These are phyloP conservation scores for Merodon equestris DNA, from an alignment of 2,888 invertebrate genomes.

Conservation along the genomic window DNA sequence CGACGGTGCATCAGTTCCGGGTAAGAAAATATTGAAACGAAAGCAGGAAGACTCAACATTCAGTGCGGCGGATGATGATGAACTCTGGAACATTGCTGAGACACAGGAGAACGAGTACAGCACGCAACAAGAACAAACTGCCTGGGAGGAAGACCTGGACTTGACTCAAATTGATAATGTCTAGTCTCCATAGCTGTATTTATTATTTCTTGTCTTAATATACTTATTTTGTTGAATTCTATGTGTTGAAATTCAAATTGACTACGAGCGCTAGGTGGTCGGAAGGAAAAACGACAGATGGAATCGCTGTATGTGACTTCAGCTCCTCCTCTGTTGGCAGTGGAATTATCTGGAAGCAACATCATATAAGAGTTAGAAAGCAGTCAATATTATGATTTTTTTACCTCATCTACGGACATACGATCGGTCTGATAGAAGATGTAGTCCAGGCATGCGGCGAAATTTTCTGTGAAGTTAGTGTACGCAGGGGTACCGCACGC, in stretches of 20 bases:
- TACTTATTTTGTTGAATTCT: conserved; percentile 1
- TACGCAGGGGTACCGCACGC: conserved; percentile 91
- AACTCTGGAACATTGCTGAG: conserved; percentile 77
- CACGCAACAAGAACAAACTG: conserved; percentile 73
- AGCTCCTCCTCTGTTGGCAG: conserved; percentile 90
- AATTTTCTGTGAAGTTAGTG: conserved; percentile 91
- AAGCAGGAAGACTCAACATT: conserved; percentile 70
- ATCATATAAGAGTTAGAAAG: neutral
- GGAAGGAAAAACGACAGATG: conserved; percentile 93
- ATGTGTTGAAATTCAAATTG: conserved; percentile 82
- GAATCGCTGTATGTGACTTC: conserved; percentile 86
- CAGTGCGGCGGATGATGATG: conserved; percentile 76
- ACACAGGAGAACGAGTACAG: conserved; percentile 73
- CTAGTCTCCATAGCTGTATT: conserved; percentile 16
- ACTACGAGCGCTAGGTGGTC: conserved; percentile 94
- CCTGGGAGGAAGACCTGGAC: conserved; percentile 76
- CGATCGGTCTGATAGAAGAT: conserved; percentile 88
- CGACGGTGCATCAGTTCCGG: conserved; percentile 45
- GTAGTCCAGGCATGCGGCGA: conserved; percentile 94
- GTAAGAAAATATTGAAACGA: conserved; percentile 68
- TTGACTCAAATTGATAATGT: conserved; percentile 74
- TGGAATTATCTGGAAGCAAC: conserved; percentile 87
- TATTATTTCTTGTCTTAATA: conserved; percentile 23
- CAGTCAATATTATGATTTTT: too few species aligned
- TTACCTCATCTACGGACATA: conserved; percentile 83